Base-by-base conservation (phyloP, 2,113 vertebrate genomes). In the Burhinus oedicnemus region DNA sequence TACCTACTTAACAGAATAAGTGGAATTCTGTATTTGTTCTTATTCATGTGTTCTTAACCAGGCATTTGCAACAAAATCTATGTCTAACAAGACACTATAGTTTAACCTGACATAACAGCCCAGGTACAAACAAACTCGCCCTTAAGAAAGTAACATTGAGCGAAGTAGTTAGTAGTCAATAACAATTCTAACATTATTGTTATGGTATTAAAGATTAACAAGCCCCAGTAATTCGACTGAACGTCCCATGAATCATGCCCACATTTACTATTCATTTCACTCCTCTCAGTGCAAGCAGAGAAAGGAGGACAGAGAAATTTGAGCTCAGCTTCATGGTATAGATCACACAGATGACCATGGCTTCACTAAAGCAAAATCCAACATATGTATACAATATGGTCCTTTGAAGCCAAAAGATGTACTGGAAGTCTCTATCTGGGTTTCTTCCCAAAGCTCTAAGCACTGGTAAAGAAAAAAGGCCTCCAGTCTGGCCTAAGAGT, bases 311-410 rank as follows among this genome's bases (percentile, higher is more conserved):
- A 21, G 4, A 13, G 10, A 83, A 87, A 72, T 55, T 17, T 16
- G 32, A 72, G 5, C 9, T 64, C 54, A 47, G 22, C 17, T 69
- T 72, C 29, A 64, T 5, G 7, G 29, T 19, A 44, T 3, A 30
- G 29, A 42, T 65, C 47, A 47, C 58, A 29, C 11, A 57, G 40
- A 26, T 40, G 12, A 47, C 6, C 23, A 16, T 8, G 12, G 15
- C 47, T 86, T 62, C 42, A 61, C 27, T 30, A 51, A n/a, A 76
- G 47, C 27, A 71, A 68, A 94, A 90, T 25, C 29, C 16, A 72
- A n/a, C 3, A 3, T 19, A 57, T 0, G 1, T 16, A 47, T 5
- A 9, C 14, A 44, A 47, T 2, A 22, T 1, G 5, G 19, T 13
- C n/a, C 17, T 45, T 18, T 23, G 44, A 82, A 75, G 34, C 11